These are phyloP conservation scores for Sporophila hypoxantha DNA, from an alignment of 2,113 vertebrate genomes.

Conservation along the genomic window DNA sequence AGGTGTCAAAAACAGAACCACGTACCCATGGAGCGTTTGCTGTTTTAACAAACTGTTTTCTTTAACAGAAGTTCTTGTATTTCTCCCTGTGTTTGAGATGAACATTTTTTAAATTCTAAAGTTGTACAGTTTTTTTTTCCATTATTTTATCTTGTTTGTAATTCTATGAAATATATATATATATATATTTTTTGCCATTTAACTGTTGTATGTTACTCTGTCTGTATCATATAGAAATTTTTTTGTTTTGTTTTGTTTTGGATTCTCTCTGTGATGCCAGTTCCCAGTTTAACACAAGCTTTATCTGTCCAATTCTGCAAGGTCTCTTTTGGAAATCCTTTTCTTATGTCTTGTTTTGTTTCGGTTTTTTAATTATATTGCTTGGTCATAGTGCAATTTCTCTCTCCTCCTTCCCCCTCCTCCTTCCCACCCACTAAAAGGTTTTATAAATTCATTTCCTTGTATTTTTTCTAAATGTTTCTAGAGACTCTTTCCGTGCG, in stretches of 20 bases:
- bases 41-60: conserved; percentile 69
- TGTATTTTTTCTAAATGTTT: conserved; percentile 43
- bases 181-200: conserved; percentile 79
- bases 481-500: conserved; percentile 24
- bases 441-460: conserved; percentile 61
- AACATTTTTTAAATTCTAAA: conserved; percentile 82
- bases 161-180: conserved; percentile 86
- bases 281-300: conserved; percentile 86
- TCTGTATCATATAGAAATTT: conserved; percentile 74
- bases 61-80: conserved; percentile 71
- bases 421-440: conserved; percentile 35
- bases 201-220: conserved; percentile 88
- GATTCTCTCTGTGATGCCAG: conserved; percentile 75
- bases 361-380: conserved; percentile 32
- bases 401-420: conserved; percentile 31
- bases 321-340: conserved; percentile 65
- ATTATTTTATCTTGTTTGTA: conserved; percentile 86
- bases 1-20: conserved; percentile 68
- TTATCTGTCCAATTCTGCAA: conserved; percentile 79
- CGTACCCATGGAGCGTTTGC: conserved; percentile 58
- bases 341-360: background rate
- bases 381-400: conserved; percentile 76
- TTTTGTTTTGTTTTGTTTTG: conserved; percentile 61
- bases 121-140: conserved; percentile 84
- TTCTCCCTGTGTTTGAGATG: conserved; percentile 78